These are phyloP conservation scores for Otolemur crassicaudatus DNA, from an alignment of 2,797 vertebrate species.

Conservation along the genomic window DNA sequence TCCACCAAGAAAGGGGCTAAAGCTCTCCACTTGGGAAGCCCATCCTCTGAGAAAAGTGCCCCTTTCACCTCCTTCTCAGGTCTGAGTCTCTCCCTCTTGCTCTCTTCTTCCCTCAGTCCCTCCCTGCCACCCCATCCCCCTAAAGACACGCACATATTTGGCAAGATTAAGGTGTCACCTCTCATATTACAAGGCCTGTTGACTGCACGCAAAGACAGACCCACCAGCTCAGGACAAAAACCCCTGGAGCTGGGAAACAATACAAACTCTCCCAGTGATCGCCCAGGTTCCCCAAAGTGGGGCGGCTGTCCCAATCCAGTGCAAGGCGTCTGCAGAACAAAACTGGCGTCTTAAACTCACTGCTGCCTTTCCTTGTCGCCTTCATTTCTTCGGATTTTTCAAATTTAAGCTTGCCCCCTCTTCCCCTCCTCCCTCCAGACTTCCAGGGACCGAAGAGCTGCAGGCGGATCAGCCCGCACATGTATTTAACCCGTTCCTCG, in stretches of 20 bases:
- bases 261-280: constrained; percentile 28
- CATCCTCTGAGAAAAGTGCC: background rate
- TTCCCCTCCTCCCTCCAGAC: constrained; percentile 30
- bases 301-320: background rate
- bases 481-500: constrained; percentile 86
- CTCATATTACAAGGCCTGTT: constrained; percentile 87
- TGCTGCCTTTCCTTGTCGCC: constrained; percentile 1
- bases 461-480: constrained; percentile 69
- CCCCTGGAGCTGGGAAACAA: constrained; percentile 62
- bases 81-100: constrained; percentile 21
- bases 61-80: background rate
- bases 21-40: background rate
- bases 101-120: constrained; percentile 52
- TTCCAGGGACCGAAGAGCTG: constrained; percentile 75
- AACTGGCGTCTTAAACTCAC: constrained; percentile 41
- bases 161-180: constrained; percentile 88
- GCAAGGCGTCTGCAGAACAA: constrained; percentile 65
- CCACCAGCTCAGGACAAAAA: constrained; percentile 68
- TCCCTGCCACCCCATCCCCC: constrained; percentile 29
- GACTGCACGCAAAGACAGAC: constrained; percentile 84
- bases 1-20: background rate
- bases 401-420: constrained; percentile 55
- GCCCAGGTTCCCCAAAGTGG: background rate
- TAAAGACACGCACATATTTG: constrained; percentile 83
- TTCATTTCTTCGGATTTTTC: constrained; percentile 56